Evolutionary conservation across 2,113 vertebrate species (phyloP).

Genomic region (Sander vitreus): DNA sequence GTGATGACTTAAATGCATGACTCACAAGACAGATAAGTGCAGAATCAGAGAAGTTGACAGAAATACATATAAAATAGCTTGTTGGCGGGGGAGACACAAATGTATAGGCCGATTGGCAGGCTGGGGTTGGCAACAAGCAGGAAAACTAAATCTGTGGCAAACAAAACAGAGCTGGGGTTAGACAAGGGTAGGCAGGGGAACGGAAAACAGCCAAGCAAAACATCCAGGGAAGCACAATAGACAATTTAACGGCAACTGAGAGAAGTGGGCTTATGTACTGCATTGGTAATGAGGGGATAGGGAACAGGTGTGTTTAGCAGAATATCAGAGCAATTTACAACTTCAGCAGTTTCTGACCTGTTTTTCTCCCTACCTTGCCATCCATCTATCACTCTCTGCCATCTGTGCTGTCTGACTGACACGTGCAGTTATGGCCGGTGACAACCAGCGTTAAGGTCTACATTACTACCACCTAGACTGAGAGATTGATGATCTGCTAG

Average conservation of each 20-base stretch:
- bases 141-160: neutral
- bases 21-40: neutral
- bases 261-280: neutral
- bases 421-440: too few relatives aligned
- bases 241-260: neutral
- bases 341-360: too few relatives aligned
- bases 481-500: too few relatives aligned
- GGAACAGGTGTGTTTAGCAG: neutral
- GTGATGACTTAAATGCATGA: neutral
- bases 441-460: too few relatives aligned
- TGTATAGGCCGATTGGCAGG: neutral
- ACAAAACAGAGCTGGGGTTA: neutral
- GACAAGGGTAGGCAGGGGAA: neutral
- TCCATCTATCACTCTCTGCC: too few relatives aligned
- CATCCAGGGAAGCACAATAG: neutral
- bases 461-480: too few relatives aligned
- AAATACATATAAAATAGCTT: too few relatives aligned
- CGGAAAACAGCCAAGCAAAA: neutral
- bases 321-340: too few relatives aligned
- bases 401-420: too few relatives aligned
- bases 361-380: too few relatives aligned
- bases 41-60: too few relatives aligned
- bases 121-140: neutral
- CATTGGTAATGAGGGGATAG: neutral
- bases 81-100: neutral